Percentiles rank a stretch among this genome's conserved stretches.
Conservation (phyloP, 2,888 invertebrate genomes). For the Mesodorylaimus sp. region DNA sequence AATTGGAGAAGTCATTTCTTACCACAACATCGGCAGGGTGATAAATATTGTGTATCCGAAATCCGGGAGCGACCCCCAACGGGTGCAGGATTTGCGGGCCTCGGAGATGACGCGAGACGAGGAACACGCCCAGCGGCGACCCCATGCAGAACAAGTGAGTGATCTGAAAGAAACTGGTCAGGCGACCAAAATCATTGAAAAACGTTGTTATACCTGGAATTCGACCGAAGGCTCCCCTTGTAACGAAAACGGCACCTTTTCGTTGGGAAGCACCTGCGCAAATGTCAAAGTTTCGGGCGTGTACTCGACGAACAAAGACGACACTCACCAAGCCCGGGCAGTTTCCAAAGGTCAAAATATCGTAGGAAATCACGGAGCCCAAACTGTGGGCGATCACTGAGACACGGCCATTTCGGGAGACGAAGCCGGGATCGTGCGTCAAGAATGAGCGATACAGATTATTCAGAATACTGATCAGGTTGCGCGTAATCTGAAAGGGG, state of each 20-base stretch:
- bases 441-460: conserved; percentile 46
- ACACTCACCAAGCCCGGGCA: too few relatives aligned
- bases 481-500: conserved; percentile 38
- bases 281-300: too few relatives aligned
- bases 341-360: too few relatives aligned
- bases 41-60: conserved; percentile 47
- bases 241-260: too few relatives aligned
- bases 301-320: too few relatives aligned
- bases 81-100: too few relatives aligned
- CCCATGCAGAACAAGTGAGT: conserved; percentile 49
- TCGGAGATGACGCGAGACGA: conserved; percentile 41
- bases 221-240: too few relatives aligned
- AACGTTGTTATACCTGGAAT: too few relatives aligned
- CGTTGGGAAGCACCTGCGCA: too few relatives aligned
- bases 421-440: conserved; percentile 46
- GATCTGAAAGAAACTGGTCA: conserved; percentile 34
- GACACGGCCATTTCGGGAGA: conserved; percentile 41
- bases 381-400: conserved; percentile 50
- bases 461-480: conserved; percentile 45
- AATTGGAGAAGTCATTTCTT: too few relatives aligned
- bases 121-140: conserved; percentile 47
- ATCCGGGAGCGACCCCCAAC: too few relatives aligned
- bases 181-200: too few relatives aligned
- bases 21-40: conserved; percentile 49
- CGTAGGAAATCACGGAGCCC: conserved; percentile 51